These are phyloP conservation scores for Alloplasta piceator DNA, from an alignment of 2,888 invertebrate genomes.

Conservation along the genomic window DNA sequence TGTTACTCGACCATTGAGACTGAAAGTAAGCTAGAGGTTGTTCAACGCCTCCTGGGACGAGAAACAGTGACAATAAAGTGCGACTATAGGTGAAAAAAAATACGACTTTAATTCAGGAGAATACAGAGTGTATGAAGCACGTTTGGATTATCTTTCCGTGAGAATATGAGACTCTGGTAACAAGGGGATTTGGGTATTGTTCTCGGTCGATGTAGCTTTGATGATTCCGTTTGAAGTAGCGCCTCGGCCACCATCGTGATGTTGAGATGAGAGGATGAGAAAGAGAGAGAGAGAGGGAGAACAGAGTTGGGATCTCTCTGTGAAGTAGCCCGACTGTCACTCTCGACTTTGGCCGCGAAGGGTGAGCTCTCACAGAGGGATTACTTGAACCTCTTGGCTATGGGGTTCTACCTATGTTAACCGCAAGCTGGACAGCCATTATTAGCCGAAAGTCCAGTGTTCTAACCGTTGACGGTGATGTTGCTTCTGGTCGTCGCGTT, in stretches of 20 bases:
- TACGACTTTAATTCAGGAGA: conserved; percentile 38
- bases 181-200: conserved; percentile 77
- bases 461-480: conserved; percentile 55
- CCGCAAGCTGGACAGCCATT: conserved; percentile 81
- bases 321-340: conserved; percentile 74
- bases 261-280: conserved; percentile 25
- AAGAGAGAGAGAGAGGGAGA: conserved; percentile 36
- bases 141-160: conserved; percentile 63
- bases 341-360: conserved; percentile 75
- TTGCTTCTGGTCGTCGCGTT: conserved; percentile 57
- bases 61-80: conserved; percentile 9
- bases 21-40: no score
- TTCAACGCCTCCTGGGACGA: background rate
- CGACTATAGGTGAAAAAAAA: conserved; percentile 25
- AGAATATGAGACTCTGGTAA: conserved; percentile 67
- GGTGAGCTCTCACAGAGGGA: conserved; percentile 79
- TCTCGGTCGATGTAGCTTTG: conserved; percentile 80
- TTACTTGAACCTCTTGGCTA: conserved; percentile 78
- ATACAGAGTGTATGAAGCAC: conserved; percentile 29
- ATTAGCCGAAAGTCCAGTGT: conserved; percentile 74
- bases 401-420: conserved; percentile 74
- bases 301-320: conserved; percentile 37
- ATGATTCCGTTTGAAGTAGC: conserved; percentile 81
- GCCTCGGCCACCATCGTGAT: conserved; percentile 66
- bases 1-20: no score